These are phyloP conservation scores for Melanchra persicariae DNA, from an alignment of 2,888 invertebrate species.

Conservation along the genomic window DNA sequence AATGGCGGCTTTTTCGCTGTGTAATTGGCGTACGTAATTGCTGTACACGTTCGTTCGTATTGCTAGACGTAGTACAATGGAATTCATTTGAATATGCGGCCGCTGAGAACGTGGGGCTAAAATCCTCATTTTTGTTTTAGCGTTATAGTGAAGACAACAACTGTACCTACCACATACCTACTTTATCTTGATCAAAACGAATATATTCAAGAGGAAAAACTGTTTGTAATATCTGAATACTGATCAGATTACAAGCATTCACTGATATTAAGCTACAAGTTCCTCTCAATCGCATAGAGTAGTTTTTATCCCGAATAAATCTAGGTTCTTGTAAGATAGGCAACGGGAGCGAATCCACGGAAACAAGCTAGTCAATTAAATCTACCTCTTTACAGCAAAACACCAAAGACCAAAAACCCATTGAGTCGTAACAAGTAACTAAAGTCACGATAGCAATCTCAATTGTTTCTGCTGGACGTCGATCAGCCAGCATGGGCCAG, in stretches of 20 bases:
- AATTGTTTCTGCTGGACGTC: slow-evolving; percentile 55
- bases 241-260: too few species aligned
- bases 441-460: slow-evolving; percentile 56
- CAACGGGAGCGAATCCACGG: neutral
- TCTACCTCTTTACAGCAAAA: slow-evolving; percentile 15
- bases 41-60: slow-evolving; percentile 46
- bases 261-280: too few species aligned
- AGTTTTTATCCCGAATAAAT: too few species aligned
- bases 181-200: neutral
- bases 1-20: slow-evolving; percentile 51
- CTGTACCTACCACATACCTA: neutral
- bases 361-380: neutral
- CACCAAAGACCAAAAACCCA: slow-evolving; percentile 31
- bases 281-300: too few species aligned
- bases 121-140: slow-evolving; percentile 24
- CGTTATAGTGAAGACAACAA: neutral
- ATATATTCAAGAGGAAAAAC: neutral
- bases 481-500: slow-evolving; percentile 58
- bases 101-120: slow-evolving; percentile 31
- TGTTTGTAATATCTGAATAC: neutral
- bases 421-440: slow-evolving; percentile 52
- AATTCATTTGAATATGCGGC: slow-evolving; percentile 51
- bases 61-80: slow-evolving; percentile 55
- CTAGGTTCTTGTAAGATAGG: too few species aligned
- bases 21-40: slow-evolving; percentile 58